Evolutionary conservation across 2,888 invertebrate genomes (phyloP).

Genomic region (Hydrotaea diabolus): DNA sequence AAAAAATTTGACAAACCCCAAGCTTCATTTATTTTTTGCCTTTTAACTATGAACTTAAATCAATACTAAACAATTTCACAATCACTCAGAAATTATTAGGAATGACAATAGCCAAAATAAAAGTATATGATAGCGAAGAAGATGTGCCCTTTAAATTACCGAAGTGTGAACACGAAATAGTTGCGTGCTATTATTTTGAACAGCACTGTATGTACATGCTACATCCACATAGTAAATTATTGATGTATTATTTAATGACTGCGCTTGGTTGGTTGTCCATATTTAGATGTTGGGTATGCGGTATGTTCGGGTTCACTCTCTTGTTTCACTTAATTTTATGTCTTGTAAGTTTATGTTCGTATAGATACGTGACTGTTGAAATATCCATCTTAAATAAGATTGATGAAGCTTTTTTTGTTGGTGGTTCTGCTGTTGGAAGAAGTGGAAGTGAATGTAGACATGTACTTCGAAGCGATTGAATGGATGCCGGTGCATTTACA

Average conservation of each 20-base stretch:
- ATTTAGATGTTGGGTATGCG: conserved; percentile 35
- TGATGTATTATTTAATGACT: conserved; percentile 63
- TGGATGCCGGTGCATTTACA: not conserved
- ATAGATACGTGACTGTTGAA: conserved; percentile 64
- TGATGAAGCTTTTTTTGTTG: conserved; percentile 47
- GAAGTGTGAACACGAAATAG: too few species aligned
- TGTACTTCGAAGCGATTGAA: not conserved
- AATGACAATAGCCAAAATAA: too few species aligned
- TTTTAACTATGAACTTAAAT: too few species aligned
- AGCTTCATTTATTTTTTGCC: too few species aligned
- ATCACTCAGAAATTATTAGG: too few species aligned
- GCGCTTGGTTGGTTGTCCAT: conserved; percentile 21
- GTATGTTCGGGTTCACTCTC: conserved; percentile 25
- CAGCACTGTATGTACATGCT: not conserved
- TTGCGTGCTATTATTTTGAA: too few species aligned
- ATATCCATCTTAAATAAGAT: conserved; percentile 63
- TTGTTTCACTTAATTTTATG: conserved; percentile 65
- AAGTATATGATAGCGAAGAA: too few species aligned
- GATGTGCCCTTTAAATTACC: too few species aligned
- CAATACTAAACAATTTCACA: too few species aligned
- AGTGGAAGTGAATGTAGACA: not conserved
- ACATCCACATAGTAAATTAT: conserved; percentile 56
- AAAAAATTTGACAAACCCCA: too few species aligned
- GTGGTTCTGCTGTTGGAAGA: not conserved
- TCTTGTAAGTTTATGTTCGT: conserved; percentile 66